These are phyloP conservation scores for Tillus elongatus DNA, from an alignment of 2,888 invertebrate genomes.

Conservation along the genomic window DNA sequence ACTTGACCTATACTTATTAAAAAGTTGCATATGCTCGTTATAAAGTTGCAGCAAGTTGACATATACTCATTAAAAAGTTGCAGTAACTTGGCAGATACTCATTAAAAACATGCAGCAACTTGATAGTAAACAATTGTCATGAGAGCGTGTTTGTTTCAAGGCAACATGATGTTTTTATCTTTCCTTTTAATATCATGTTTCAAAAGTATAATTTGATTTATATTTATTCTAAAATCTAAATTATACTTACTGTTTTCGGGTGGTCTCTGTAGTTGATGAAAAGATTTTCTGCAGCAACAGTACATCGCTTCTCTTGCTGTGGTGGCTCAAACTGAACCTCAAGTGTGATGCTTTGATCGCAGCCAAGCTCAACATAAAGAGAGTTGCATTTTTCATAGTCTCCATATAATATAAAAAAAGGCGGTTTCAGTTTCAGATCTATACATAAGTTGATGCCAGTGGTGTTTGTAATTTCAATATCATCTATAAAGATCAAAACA, in stretches of 20 bases:
- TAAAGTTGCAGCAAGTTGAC: too few species aligned
- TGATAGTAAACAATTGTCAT: too few species aligned
- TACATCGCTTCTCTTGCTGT: not conserved
- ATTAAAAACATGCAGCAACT: too few species aligned
- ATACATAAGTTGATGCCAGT: not conserved
- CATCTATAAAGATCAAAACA: not conserved
- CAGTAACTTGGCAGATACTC: too few species aligned
- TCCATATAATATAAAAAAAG: not conserved
- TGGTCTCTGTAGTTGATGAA: not conserved
- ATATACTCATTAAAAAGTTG: too few species aligned
- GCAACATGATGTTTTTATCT: too few species aligned
- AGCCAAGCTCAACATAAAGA: constrained; percentile 1
- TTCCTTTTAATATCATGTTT: too few species aligned
- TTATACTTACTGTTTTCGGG: not conserved
- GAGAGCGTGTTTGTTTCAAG: too few species aligned
- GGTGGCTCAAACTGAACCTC: not conserved
- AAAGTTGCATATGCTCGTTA: too few species aligned
- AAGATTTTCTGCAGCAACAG: not conserved
- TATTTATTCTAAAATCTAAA: too few species aligned
- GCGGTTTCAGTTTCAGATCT: not conserved
- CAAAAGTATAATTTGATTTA: too few species aligned
- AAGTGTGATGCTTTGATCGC: not conserved
- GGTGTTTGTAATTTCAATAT: not conserved
- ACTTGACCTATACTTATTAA: too few species aligned
- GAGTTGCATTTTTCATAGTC: not conserved